A percentile compares a stretch with the other conserved stretches of the same genome.
These are phyloP conservation scores for Notamacropus eugenii DNA, from an alignment of 2,797 vertebrate species.

Conservation along the genomic window DNA sequence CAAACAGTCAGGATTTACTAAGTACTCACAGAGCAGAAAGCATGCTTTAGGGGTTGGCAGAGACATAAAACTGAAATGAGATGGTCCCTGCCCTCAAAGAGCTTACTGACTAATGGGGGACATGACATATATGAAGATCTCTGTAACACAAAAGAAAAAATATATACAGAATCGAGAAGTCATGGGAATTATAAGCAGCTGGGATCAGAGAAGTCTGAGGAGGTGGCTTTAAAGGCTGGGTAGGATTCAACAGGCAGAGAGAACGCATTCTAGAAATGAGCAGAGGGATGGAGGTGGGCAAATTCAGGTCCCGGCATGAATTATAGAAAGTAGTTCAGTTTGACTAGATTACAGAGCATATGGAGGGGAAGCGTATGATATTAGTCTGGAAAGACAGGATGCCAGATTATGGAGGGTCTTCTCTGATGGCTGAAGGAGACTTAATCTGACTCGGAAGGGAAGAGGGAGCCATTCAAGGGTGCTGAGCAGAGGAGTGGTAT, in stretches of 20 bases:
- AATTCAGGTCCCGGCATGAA: background rate
- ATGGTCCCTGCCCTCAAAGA: background rate
- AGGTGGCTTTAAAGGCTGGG: background rate
- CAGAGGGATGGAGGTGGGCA: background rate
- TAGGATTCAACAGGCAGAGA: background rate
- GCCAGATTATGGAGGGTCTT: background rate
- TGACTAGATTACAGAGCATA: background rate
- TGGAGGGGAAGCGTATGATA: background rate
- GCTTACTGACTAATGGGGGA: background rate
- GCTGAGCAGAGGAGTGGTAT: background rate
- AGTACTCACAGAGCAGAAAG: background rate
- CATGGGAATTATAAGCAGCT: background rate
- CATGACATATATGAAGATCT: background rate
- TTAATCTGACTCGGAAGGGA: background rate
- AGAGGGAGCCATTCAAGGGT: background rate
- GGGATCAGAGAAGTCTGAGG: background rate
- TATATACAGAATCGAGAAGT: background rate
- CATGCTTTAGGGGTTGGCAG: background rate
- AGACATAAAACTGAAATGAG: background rate
- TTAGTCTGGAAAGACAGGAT: background rate
- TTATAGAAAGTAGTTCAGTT: background rate
- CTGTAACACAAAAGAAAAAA: background rate
- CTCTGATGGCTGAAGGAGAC: background rate
- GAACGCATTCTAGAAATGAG: background rate
- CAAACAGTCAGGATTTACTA: background rate